Evolutionary conservation across 2,888 invertebrate genomes (phyloP).

Genomic region (Crematogaster levior): DNA sequence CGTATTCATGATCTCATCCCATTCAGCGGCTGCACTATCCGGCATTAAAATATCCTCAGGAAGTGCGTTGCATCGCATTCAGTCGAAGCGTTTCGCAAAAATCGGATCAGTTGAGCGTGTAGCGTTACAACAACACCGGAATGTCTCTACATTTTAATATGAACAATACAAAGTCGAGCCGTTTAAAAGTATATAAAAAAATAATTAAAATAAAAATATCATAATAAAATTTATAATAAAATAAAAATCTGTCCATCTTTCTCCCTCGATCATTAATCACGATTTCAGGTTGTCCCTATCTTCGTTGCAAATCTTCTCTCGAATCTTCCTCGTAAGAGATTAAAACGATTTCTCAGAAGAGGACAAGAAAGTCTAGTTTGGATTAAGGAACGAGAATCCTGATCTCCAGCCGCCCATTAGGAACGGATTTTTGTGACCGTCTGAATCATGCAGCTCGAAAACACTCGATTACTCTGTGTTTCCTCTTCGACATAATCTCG

Average conservation of each 20-base stretch:
- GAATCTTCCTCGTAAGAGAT: neutral
- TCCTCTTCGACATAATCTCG: conserved; percentile 57
- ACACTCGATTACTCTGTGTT: neutral
- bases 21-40: neutral
- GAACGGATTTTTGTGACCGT: neutral
- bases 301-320: neutral
- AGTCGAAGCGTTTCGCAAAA: neutral
- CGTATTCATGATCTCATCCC: neutral
- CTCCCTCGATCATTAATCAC: neutral
- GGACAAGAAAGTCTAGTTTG: neutral
- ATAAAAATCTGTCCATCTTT: neutral
- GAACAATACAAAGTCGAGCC: neutral
- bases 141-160: neutral
- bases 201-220: too few relatives aligned
- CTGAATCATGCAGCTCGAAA: neutral
- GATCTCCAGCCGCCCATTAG: neutral
- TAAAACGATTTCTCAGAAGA: neutral
- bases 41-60: conserved; percentile 11
- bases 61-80: conserved; percentile 7
- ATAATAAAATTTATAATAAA: neutral
- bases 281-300: neutral
- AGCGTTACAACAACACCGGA: neutral
- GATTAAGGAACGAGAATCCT: neutral
- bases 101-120: neutral
- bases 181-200: neutral